Evolutionary conservation across 2,888 invertebrate genomes (phyloP), one percentile per base, ranked within the genome.

Genomic region (Trachelus tabidus): DNA sequence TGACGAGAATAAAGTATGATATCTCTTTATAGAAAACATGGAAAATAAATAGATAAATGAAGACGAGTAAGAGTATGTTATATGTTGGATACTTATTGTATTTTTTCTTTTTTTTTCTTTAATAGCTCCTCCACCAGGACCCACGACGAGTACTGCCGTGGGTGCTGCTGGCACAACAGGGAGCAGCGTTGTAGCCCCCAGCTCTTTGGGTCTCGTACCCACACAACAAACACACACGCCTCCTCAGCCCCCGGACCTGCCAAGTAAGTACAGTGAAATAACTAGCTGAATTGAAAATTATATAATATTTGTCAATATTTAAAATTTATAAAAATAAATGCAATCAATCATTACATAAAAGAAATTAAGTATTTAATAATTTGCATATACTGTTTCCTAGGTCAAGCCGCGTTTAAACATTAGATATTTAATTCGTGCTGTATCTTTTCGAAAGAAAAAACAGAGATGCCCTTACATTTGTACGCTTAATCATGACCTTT

Each of bases 221-320:
- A 92, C 92, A 79, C 92, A 92, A 86, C 93, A 92, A 83, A 92
- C 93, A 84, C 92, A 92, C 86, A 92, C 92, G 82, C 93, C 94
- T 76, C 95, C 96, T 73, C 94, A 95, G 84, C 95, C 96, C 82
- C 96, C 96, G 76, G 97, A 97, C 91, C 94, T 97, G 89, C 93
- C 93, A 85, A 92, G 93, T 93, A 88, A 90, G 89, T 79, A 68
- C 9, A 56, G 56, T 9, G 56, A 56, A 56, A 23, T 56, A 23
- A 56, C 23, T 9, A 56, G 23, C 23, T 56, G 40, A 23, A 9
- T 15, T 56, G 23, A 6, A 40, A 40, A 23, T 40, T 15, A 40
- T 40, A 40, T 56, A 23, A 23, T 23, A 56, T 23, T 23, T 56
- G 4, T 23, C 23, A 56, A 9, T 56, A 23, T 56, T 56, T 56